Percentiles rank a stretch among this genome's conserved stretches.
phyloP scores from a whole-genome alignment of 2,888 invertebrate species.

The Scaeva pyrastri region DNA sequence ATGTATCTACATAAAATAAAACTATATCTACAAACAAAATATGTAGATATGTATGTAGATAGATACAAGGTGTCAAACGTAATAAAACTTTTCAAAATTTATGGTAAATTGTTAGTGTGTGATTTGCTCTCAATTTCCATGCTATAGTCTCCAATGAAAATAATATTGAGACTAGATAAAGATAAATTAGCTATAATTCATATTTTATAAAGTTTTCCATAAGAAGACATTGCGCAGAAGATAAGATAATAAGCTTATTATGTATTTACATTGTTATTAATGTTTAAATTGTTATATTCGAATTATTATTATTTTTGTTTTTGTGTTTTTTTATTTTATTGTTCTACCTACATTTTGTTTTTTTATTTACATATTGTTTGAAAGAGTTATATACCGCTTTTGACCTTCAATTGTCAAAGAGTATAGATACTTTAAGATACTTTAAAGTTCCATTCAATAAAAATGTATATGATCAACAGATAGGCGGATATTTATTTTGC shows the following conservation, averaged over 20 bases:
- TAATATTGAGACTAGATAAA: neutral
- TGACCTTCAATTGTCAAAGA: neutral
- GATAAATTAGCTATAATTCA: neutral
- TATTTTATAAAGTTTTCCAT: slow-evolving; percentile 35
- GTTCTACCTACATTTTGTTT: neutral
- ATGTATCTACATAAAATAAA: too few relatives aligned
- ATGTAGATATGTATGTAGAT: neutral
- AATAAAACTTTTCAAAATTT: neutral
- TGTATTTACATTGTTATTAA: neutral
- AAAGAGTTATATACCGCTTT: neutral
- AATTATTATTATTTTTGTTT: neutral
- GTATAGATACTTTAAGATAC: too few relatives aligned
- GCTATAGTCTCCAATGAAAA: neutral
- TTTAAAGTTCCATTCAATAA: too few relatives aligned
- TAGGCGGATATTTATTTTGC: too few relatives aligned
- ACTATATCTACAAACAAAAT: neutral
- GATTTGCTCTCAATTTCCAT: too few relatives aligned
- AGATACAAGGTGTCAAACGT: neutral
- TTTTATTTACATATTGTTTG: neutral
- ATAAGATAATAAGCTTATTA: slow-evolving; percentile 11
- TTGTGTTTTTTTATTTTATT: slow-evolving; percentile 7
- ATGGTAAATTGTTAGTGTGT: neutral
- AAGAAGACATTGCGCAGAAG: neutral
- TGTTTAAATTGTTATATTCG: neutral
- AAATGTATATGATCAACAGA: too few relatives aligned